Evolutionary conservation across 2,888 invertebrate genomes (phyloP), one percentile per base, ranked within the genome.

Genomic region (Lithophane leautieri): DNA sequence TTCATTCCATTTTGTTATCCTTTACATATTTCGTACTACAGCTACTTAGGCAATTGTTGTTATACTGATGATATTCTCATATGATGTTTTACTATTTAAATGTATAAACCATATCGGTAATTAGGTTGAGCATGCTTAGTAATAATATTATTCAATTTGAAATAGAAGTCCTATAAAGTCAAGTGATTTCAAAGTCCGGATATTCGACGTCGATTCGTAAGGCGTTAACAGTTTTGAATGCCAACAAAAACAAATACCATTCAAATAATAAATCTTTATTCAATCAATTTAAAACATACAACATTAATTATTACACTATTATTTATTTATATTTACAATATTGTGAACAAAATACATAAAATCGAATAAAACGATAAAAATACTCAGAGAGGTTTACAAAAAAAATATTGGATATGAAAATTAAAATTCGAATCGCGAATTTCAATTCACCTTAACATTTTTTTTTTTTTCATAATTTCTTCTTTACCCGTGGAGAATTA

Each of bases 1-100:
- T 85, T 85, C 86, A 87, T 84, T 80, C 81, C 81, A 79, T 82
- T 84, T 76, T 42, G 62, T 60, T 62, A 83, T 85, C 83, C 84
- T 77, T 79, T 82, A 79, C 61, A 74, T 67, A 76, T 73, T 81
- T 80, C 65, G 47, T 71, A 63, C 80, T 81, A 76, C 25, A 62
- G 76, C 68, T 76, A 76, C 52, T 77, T 25, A 76, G 16, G 44
- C 6, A 22, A 40, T 61, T 63, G 25, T 62, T 61, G 42, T 34
- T 62, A 75, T 40, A 44, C 22, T 54, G 52, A 73, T 73, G 34
- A 58, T 22, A 58, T 34, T 73, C 7, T 44, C 34, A 60, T 50
- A 73, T 6, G 25, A 34, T 56, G 2, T 73, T 50, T 67, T n/a
- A 67, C 34, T 54, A 56, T 34, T 54, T 52, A 66, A 16, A 7